phyloP scores from a whole-genome alignment of 1,140 invertebrate genomes.

The Nautilus pompilius region DNA sequence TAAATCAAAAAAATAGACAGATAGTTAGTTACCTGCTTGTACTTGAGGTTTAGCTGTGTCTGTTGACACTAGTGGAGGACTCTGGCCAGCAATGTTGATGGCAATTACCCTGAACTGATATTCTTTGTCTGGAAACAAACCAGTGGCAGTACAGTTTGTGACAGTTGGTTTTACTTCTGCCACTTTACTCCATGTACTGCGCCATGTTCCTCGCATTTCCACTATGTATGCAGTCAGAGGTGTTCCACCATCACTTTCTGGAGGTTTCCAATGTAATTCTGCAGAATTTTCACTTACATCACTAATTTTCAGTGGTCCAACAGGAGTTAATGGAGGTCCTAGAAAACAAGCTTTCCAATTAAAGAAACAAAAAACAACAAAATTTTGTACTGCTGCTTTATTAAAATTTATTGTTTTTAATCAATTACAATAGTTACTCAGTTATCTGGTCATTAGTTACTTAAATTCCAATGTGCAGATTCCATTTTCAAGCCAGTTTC shows the following conservation, averaged over 20 bases:
- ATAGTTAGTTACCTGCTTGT: slow-evolving; percentile 20
- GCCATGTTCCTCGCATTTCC: slow-evolving; percentile 90
- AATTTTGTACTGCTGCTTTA: no score
- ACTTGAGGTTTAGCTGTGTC: slow-evolving; percentile 88
- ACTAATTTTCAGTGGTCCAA: slow-evolving; percentile 72
- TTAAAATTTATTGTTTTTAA: no score
- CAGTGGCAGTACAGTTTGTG: slow-evolving; percentile 25
- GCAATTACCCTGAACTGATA: slow-evolving; percentile 57
- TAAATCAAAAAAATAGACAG: neutral
- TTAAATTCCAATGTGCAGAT: no score
- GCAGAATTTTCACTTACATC: slow-evolving; percentile 96
- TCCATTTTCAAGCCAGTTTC: no score
- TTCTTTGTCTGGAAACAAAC: slow-evolving; percentile 27
- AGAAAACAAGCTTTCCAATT: no score
- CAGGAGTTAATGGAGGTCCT: slow-evolving; percentile 58
- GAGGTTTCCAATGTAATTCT: slow-evolving; percentile 86
- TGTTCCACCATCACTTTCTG: slow-evolving; percentile 83
- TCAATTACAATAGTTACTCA: no score
- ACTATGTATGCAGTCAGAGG: slow-evolving; percentile 93
- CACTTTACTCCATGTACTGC: slow-evolving; percentile 88
- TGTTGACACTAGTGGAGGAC: slow-evolving; percentile 80
- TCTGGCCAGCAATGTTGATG: slow-evolving; percentile 91
- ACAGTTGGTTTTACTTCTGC: slow-evolving; percentile 56
- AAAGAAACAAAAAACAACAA: no score
- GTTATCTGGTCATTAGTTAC: no score